Evolutionary conservation across 30 jellyfish, hydroid and myxozoan species (phyloP).

Genomic region (Aurelia aurita): DNA sequence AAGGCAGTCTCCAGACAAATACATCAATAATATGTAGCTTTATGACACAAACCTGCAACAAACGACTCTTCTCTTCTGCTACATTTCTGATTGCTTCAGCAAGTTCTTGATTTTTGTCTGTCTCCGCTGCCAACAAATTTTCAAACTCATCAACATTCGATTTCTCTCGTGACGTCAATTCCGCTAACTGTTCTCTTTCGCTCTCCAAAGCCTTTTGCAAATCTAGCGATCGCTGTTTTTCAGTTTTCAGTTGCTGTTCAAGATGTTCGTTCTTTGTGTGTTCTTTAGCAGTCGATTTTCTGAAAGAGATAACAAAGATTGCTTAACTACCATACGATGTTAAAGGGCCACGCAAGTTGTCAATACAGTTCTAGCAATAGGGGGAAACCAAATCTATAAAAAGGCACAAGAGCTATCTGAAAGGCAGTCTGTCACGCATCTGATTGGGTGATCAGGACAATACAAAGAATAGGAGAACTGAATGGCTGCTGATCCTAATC

Average conservation of each 20-base stretch:
- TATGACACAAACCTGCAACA: slow-evolving; percentile 31
- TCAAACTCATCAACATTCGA: slow-evolving; percentile 44
- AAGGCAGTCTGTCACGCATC: too few species aligned
- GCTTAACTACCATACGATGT: too few species aligned
- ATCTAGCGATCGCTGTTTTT: slow-evolving; percentile 17
- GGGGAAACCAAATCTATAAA: too few species aligned
- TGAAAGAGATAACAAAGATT: background rate
- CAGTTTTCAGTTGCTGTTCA: slow-evolving; percentile 16
- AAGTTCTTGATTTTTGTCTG: slow-evolving; percentile 26
- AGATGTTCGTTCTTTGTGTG: slow-evolving; percentile 12
- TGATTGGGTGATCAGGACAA: too few species aligned
- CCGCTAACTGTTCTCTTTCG: slow-evolving; percentile 45
- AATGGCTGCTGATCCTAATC: too few species aligned
- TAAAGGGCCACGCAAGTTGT: too few species aligned
- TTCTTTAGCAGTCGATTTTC: slow-evolving; percentile 38
- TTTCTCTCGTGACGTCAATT: slow-evolving; percentile 1
- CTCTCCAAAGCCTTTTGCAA: slow-evolving; percentile 19
- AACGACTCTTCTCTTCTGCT: slow-evolving; percentile 39
- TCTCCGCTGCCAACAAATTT: slow-evolving; percentile 27
- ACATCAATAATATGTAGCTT: background rate
- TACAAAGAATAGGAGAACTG: too few species aligned
- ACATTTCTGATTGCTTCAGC: slow-evolving; percentile 4
- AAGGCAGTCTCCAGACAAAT: too few species aligned
- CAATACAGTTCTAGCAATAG: too few species aligned
- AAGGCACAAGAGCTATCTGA: too few species aligned